Evolutionary conservation across 2,113 vertebrate genomes (phyloP), one percentile per base, ranked within the genome.

Genomic region (Calonectris borealis): DNA sequence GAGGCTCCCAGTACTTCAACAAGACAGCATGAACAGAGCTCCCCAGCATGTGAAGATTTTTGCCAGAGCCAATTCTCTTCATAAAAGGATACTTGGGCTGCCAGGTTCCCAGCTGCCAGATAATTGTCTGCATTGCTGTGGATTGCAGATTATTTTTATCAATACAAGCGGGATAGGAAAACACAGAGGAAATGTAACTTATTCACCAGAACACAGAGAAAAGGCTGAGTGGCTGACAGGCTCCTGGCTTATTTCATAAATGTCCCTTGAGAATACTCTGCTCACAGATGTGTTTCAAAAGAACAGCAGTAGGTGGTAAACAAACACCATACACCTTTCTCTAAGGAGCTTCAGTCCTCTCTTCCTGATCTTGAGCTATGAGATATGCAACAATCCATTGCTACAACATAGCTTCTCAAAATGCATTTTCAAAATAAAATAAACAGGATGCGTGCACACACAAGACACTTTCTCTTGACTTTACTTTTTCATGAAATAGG

Each of bases 231-330:
- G 36, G 77, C 91, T 97, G 91, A 94, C 86, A 91, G 58, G 21
- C 22, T 79, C 32, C 77, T 87, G 75, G 81, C 77, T 95, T 91
- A 46, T 82, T 94, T 85, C 72, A 48, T 61, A 87, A 95, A 19
- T 26, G 76, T 61, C 95, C 42, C 62, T 91, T 20, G 81, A 70
- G 88, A 95, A 80, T 68, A 87, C 76, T 88, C 61, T 91, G 44
- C 83, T 91, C 83, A 94, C 91, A 92, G 77, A 91, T 76, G 54
- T 66, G 77, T 86, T 96, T 92, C 77, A 89, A 87, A 94, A 92
- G 78, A 94, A 73, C 66, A 94, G 81, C 86, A 69, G 84, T 76
- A 87, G 70, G 84, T 73, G 73, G 80, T 94, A 95, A 96, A 94
- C 86, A 96, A 96, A 89, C 36, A 89, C 25, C 25, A 51, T 34